phyloP scores from a whole-genome alignment of 2,888 invertebrate genomes.

The Automeris io region DNA sequence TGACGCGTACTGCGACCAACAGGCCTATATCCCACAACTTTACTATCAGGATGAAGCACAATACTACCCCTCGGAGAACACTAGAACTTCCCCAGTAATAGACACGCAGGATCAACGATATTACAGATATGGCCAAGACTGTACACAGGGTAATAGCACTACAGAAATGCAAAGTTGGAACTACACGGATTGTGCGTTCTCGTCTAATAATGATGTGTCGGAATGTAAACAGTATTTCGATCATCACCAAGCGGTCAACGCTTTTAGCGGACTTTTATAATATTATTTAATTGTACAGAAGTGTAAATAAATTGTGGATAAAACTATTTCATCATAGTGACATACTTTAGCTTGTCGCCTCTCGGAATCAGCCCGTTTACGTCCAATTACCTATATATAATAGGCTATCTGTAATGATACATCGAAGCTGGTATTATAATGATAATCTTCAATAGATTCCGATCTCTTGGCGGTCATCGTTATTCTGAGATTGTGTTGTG shows the following conservation, averaged over 20 bases:
- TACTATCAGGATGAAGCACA: constrained; percentile 66
- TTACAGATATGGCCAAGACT: constrained; percentile 56
- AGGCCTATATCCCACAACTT: constrained; percentile 46
- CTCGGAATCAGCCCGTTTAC: constrained; percentile 2
- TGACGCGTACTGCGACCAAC: constrained; percentile 59
- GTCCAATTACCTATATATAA: too few species aligned
- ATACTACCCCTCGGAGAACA: constrained; percentile 52
- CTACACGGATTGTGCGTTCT: constrained; percentile 57
- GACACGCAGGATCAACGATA: constrained; percentile 56
- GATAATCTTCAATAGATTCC: too few species aligned
- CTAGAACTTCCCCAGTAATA: constrained; percentile 50
- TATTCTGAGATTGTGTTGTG: too few species aligned
- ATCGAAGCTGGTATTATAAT: too few species aligned
- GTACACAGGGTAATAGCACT: constrained; percentile 46
- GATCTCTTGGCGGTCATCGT: too few species aligned
- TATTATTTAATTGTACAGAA: constrained; percentile 34
- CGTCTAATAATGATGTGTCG: constrained; percentile 37
- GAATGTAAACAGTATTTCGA: constrained; percentile 61
- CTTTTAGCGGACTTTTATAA: constrained; percentile 58
- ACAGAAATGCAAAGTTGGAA: constrained; percentile 55
- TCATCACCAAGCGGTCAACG: constrained; percentile 47
- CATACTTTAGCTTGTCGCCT: too few species aligned
- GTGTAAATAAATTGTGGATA: constrained; percentile 46
- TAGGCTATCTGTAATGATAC: too few species aligned
- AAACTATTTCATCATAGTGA: too few species aligned